Conservation (phyloP, 2,888 invertebrate genomes). For the Sesia bembeciformis region DNA sequence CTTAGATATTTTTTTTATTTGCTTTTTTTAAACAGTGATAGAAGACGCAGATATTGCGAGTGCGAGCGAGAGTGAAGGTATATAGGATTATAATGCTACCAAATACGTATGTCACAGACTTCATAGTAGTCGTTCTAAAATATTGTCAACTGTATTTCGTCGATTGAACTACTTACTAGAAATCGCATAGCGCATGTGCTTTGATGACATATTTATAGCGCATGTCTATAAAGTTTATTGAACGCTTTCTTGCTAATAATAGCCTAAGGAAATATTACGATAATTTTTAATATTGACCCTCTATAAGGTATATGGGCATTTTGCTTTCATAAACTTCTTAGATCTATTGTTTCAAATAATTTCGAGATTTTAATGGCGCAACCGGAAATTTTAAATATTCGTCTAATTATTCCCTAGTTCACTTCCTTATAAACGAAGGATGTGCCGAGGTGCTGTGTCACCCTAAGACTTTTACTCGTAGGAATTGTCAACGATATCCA, state of each 20-base stretch:
- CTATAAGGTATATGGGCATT: no score
- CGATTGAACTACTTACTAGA: constrained; percentile 15
- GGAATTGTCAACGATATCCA: no score
- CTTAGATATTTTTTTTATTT: constrained; percentile 25
- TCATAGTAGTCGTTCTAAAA: constrained; percentile 3
- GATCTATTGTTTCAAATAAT: no score
- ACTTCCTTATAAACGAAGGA: no score
- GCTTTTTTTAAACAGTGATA: constrained; percentile 30
- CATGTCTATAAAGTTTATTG: constrained; percentile 61
- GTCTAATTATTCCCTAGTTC: no score
- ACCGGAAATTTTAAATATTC: no score
- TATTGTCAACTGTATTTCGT: constrained; percentile 15
- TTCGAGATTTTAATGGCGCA: no score
- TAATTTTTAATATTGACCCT: no score
- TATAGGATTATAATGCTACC: constrained; percentile 20
- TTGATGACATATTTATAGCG: constrained; percentile 20
- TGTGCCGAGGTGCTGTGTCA: no score
- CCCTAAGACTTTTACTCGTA: no score
- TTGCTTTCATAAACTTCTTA: no score
- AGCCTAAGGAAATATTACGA: no score
- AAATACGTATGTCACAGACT: constrained; percentile 12
- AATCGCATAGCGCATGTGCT: constrained; percentile 19
- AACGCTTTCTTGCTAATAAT: constrained; percentile 35
- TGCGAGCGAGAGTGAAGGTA: constrained; percentile 22
- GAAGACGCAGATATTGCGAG: constrained; percentile 1